Percentiles rank a stretch among this genome's conserved stretches.
Evolutionary conservation across 2,888 invertebrate genomes (phyloP).

Genomic region (Deilephila porcellus): DNA sequence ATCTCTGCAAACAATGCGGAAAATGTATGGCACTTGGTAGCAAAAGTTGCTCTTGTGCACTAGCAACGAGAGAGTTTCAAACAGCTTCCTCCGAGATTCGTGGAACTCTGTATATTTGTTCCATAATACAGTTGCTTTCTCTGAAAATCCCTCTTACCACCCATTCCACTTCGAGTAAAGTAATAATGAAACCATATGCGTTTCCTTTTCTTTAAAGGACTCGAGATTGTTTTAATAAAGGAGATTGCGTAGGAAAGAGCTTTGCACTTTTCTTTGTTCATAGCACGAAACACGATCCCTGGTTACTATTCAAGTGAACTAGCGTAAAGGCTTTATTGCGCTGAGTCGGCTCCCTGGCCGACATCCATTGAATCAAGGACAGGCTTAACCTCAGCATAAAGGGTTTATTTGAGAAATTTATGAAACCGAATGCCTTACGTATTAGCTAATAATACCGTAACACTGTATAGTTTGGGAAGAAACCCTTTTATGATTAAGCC

Average conservation of each 20-base stretch:
- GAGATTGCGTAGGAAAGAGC: slow-evolving; percentile 12
- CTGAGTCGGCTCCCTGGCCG: slow-evolving; percentile 19
- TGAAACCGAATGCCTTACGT: slow-evolving; percentile 17
- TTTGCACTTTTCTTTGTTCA: slow-evolving; percentile 16
- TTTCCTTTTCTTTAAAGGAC: background rate
- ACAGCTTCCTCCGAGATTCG: slow-evolving; percentile 25
- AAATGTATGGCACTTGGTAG: slow-evolving; percentile 9
- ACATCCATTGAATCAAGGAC: slow-evolving; percentile 25
- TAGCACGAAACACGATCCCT: background rate
- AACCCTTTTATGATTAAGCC: background rate
- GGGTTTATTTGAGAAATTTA: slow-evolving; percentile 29
- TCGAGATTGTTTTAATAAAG: slow-evolving; percentile 10
- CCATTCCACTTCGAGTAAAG: background rate
- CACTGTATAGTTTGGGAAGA: background rate
- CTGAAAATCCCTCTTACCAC: background rate
- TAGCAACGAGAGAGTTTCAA: background rate
- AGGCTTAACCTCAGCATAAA: slow-evolving; percentile 26
- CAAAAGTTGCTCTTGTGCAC: slow-evolving; percentile 19
- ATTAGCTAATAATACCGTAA: background rate
- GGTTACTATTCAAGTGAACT: slow-evolving; percentile 20
- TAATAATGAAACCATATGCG: background rate
- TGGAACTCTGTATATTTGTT: slow-evolving; percentile 13
- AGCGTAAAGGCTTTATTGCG: slow-evolving; percentile 30
- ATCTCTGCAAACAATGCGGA: background rate
- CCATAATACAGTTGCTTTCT: background rate